Evolutionary conservation across 2,888 invertebrate genomes (phyloP).

Genomic region (Spilosoma lubricipeda): DNA sequence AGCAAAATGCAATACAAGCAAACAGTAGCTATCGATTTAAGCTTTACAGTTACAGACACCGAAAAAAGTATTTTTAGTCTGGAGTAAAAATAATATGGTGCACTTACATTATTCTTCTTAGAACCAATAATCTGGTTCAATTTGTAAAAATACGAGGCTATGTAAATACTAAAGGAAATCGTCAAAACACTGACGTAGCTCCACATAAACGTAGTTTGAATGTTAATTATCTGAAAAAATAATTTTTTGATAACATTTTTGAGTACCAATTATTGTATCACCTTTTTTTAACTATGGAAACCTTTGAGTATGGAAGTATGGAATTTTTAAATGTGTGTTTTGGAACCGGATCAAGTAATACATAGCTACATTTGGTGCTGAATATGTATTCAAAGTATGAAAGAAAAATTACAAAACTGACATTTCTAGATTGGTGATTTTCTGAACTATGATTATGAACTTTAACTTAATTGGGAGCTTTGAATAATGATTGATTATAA

Average conservation of each 20-base stretch:
- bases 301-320: too few species aligned
- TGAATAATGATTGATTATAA: too few species aligned
- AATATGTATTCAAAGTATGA: neutral
- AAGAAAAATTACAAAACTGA: neutral
- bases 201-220: slow-evolving; percentile 55
- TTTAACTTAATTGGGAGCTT: too few species aligned
- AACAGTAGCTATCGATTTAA: too few species aligned
- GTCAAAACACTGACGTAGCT: slow-evolving; percentile 51
- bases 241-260: too few species aligned
- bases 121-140: slow-evolving; percentile 47
- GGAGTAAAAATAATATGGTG: neutral
- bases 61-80: neutral
- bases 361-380: neutral
- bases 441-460: too few species aligned
- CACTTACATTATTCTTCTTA: slow-evolving; percentile 46
- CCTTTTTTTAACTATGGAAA: too few species aligned
- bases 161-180: slow-evolving; percentile 55
- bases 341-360: neutral
- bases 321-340: too few species aligned
- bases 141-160: slow-evolving; percentile 51
- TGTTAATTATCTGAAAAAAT: slow-evolving; percentile 45
- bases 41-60: too few species aligned
- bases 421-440: too few species aligned
- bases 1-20: too few species aligned
- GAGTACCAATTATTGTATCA: too few species aligned